phyloP scores from a whole-genome alignment of 2,888 invertebrate species.

The Drosophila subquinaria region DNA sequence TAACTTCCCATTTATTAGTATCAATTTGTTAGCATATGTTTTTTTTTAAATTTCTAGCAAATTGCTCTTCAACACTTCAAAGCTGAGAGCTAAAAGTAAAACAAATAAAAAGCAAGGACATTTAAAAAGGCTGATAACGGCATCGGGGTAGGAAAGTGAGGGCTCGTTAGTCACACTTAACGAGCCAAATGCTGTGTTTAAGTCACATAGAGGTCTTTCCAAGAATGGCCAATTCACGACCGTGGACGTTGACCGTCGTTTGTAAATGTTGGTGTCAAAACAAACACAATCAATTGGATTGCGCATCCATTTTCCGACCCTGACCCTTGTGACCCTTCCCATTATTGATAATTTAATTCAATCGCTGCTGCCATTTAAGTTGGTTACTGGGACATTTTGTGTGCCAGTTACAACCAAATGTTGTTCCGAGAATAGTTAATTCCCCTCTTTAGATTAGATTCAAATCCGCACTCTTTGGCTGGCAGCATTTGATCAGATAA shows the following conservation, averaged over 20 bases:
- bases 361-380: constrained; percentile 74
- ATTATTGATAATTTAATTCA: constrained; percentile 80
- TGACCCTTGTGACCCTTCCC: constrained; percentile 57
- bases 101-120: constrained; percentile 55
- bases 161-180: constrained; percentile 78
- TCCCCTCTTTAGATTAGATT: neutral
- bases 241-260: constrained; percentile 22
- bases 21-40: neutral
- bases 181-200: constrained; percentile 78
- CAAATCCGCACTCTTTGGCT: too few relatives aligned
- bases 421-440: constrained; percentile 52
- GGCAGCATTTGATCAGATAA: constrained; percentile 1
- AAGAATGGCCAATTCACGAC: constrained; percentile 18
- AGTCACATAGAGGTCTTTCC: constrained; percentile 58
- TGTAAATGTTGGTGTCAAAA: constrained; percentile 71
- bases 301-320: constrained; percentile 47
- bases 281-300: constrained; percentile 81
- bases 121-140: constrained; percentile 25
- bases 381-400: constrained; percentile 38
- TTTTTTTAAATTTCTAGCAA: constrained; percentile 32
- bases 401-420: constrained; percentile 39
- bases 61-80: constrained; percentile 33
- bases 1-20: neutral
- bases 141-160: constrained; percentile 23
- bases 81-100: constrained; percentile 25